phyloP scores from a whole-genome alignment of 2,888 invertebrate species.

The Anthophora plumipes region DNA sequence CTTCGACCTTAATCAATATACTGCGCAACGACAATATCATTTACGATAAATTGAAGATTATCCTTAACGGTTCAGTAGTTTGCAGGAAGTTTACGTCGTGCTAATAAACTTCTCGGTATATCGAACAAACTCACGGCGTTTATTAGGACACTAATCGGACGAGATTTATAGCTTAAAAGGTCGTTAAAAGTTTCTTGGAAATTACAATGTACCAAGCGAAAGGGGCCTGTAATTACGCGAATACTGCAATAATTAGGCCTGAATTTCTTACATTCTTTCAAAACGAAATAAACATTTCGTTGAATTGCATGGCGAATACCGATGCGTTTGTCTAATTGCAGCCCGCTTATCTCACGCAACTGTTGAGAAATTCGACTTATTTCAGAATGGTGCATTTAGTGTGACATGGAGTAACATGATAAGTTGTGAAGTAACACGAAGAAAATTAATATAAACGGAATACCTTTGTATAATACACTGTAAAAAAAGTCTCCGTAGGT shows the following conservation, averaged over 20 bases:
- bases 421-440: too few relatives aligned
- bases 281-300: not conserved
- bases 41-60: constrained; percentile 62
- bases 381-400: not conserved
- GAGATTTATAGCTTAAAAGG: constrained; percentile 58
- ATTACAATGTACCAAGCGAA: constrained; percentile 27
- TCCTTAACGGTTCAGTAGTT: constrained; percentile 56
- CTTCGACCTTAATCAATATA: constrained; percentile 69
- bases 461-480: too few relatives aligned
- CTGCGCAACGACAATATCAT: constrained; percentile 56
- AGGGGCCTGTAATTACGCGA: constrained; percentile 28
- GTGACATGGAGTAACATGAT: not conserved
- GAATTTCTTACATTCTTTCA: not conserved
- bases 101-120: constrained; percentile 63
- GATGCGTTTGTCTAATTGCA: not conserved
- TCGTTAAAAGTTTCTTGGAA: constrained; percentile 53
- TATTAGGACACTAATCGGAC: constrained; percentile 49
- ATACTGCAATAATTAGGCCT: not conserved
- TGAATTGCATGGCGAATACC: not conserved
- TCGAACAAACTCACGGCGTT: constrained; percentile 61
- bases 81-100: constrained; percentile 56
- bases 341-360: not conserved
- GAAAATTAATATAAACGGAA: too few relatives aligned
- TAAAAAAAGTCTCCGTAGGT: too few relatives aligned
- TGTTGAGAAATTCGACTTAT: not conserved